phyloP scores from a whole-genome alignment of 2,113 vertebrate species.

The Halichoeres trimaculatus region DNA sequence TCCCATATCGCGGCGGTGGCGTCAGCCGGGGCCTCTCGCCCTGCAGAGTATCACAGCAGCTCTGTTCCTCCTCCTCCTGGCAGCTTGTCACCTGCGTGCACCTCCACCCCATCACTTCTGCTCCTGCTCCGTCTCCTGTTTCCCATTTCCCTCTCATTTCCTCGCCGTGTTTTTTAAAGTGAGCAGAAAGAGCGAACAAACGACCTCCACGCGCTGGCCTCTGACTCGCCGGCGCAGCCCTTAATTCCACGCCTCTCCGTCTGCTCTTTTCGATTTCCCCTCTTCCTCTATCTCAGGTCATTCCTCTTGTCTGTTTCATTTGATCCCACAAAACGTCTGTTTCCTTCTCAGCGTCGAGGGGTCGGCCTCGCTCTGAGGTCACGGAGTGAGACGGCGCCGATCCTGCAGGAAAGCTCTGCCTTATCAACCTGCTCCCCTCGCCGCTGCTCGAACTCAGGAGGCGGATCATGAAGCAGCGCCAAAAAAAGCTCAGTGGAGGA shows the following conservation, averaged over 20 bases:
- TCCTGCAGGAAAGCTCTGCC: conserved; percentile 23
- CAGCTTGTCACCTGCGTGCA: conserved; percentile 65
- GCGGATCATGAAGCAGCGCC: conserved; percentile 7
- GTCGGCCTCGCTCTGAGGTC: conserved; percentile 42
- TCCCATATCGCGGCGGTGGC: conserved; percentile 67
- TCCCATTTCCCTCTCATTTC: conserved; percentile 56
- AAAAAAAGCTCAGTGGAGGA: background rate
- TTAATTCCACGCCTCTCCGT: conserved; percentile 17
- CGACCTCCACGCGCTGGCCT: conserved; percentile 54
- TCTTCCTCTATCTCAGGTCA: background rate
- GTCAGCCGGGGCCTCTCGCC: conserved; percentile 70
- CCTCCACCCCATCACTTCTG: conserved; percentile 40
- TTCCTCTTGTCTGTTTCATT: conserved; percentile 44
- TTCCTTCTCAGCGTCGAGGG: conserved; percentile 12
- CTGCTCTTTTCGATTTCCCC: conserved; percentile 24
- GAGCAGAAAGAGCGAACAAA: conserved; percentile 38
- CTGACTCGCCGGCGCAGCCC: conserved; percentile 21
- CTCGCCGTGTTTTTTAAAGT: conserved; percentile 20
- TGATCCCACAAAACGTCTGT: conserved; percentile 28
- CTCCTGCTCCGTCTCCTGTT: conserved; percentile 41
- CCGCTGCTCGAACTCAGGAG: conserved; percentile 1
- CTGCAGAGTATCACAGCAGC: conserved; percentile 40
- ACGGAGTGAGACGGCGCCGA: conserved; percentile 24
- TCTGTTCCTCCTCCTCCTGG: conserved; percentile 42
- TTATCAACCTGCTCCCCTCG: conserved; percentile 11